Evolutionary conservation across 2,797 vertebrate species (phyloP), one percentile per base, ranked within the genome.

Genomic region (Arnoldichthys spilopterus): DNA sequence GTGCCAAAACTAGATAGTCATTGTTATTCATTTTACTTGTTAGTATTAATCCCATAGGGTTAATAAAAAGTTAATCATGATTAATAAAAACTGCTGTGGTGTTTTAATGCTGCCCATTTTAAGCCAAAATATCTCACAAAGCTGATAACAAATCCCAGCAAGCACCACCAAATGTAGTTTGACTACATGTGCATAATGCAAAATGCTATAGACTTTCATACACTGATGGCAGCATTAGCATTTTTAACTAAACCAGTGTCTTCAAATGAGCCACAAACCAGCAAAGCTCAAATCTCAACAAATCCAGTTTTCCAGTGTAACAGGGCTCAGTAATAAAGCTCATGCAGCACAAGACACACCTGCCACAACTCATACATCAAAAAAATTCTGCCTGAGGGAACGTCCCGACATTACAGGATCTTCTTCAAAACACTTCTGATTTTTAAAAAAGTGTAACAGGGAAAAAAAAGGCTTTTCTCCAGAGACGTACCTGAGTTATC

Each of bases 301-400:
- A 37, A 63, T 63, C 61, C 61, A 11, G 8, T 37, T 63, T 37
- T 37, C 59, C 30, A 34, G 32, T 1, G 34, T 63, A 63, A 37
- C 61, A 37, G 18, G 37, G 37, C 69, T 15, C 68, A 24, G 51
- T 51, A 16, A 56, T 54, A 72, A 24, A 26, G 20, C 69, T 34
- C 12, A 22, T 4, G 0, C 18, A 53, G 45, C 49, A 54, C 66
- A 68, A 4, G 7, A 32, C 30, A 71, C 68, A 47, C 26, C 49
- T 71, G 68, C 30, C 68, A 71, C 68, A 71, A 54, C 68, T n/a
- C 18, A 34, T 71, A 32, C 28, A 71, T 71, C 68, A 71, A 0
- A 53, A 32, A 64, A 30, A 11, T 22, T 28, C 5, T 22, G 24
- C 68, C 68, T 53, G 3, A 22, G 47, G 68, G 68, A 30, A 53